Evolutionary conservation across 2,888 invertebrate species (phyloP), one percentile per base, ranked within the genome.

Genomic region (Lochmaea capreae): DNA sequence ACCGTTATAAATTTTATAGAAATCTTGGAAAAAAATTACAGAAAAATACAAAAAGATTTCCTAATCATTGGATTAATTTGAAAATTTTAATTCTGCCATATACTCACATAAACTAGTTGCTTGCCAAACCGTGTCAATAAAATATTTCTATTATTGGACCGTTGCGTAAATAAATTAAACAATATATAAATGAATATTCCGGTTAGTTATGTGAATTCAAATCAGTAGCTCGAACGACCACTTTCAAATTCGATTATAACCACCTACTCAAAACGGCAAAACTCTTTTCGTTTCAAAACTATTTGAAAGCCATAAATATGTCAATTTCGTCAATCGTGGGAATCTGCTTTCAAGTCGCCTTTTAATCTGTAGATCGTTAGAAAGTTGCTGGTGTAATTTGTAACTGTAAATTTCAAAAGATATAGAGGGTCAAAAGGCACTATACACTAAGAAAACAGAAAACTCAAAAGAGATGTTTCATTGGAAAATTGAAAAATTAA

Each of bases 271-370:
- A 65, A 70, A 70, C 61, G 26, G 22, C 26, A 46, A 67, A 18
- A 61, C 52, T 62, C 33, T 39, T 10, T 61, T 6, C 26, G 39
- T 61, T n/a, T 49, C 1, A n/a, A 26, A 61, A 61, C 16, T 65
- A 70, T 63, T 65, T 65, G 16, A 63, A 52, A 70, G 63, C 70
- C 22, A 70, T 70, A 70, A 70, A 70, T 70, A 54, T 70, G 70
- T 70, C 70, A 70, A 70, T 70, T 70, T 52, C 70, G 63, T 70
- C 65, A 70, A 70, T 65, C 63, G 70, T 70, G 63, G 65, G 63
- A 70, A 70, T 54, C 63, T 57, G 26, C 63, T 54, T 70, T 22
- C 42, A 70, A 70, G 49, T 70, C 65, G 49, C 69, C 46, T 62
- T 62, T 63, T 63, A 70, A 70, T 70, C 69, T 70, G 62, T 42